Evolutionary conservation across 2,113 vertebrate genomes (phyloP).

Genomic region (Lamprotornis superbus): DNA sequence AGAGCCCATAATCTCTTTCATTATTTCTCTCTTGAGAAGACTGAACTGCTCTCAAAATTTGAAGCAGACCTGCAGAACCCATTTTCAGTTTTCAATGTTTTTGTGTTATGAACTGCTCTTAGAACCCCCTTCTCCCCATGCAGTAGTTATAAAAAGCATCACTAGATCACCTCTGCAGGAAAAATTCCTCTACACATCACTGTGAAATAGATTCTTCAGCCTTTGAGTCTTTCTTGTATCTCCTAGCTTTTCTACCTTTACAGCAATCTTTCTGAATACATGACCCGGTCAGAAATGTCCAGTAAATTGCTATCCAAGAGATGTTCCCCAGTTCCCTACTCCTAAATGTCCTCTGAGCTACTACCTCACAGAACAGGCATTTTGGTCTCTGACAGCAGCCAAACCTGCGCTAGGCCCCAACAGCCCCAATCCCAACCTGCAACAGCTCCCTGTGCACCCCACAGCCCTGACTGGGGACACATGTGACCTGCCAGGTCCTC

Average conservation of each 20-base stretch:
- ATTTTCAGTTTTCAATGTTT: not conserved
- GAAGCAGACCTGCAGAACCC: not conserved
- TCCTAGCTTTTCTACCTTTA: not conserved
- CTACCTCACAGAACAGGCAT: not conserved
- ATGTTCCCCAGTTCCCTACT: not conserved
- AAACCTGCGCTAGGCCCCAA: accelerated
- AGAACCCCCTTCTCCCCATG: not conserved
- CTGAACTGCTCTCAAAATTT: not conserved
- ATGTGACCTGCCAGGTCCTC: not conserved
- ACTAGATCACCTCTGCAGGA: not conserved
- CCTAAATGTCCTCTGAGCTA: not conserved
- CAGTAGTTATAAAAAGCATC: not conserved
- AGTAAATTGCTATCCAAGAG: not conserved
- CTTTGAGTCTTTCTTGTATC: not conserved
- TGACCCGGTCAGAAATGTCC: not conserved
- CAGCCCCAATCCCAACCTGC: not conserved
- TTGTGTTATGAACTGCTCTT: not conserved
- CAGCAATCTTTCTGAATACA: accelerated
- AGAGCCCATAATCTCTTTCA: not conserved
- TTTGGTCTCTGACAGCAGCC: not conserved
- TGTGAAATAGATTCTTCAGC: not conserved
- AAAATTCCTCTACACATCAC: not conserved
- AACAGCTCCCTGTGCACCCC: not conserved
- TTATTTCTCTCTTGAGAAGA: not conserved
- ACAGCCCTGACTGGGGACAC: not conserved